A percentile compares a stretch with the other conserved stretches of the same genome.
phyloP scores from a whole-genome alignment of 2,888 invertebrate species.

The Athrips mouffetella region DNA sequence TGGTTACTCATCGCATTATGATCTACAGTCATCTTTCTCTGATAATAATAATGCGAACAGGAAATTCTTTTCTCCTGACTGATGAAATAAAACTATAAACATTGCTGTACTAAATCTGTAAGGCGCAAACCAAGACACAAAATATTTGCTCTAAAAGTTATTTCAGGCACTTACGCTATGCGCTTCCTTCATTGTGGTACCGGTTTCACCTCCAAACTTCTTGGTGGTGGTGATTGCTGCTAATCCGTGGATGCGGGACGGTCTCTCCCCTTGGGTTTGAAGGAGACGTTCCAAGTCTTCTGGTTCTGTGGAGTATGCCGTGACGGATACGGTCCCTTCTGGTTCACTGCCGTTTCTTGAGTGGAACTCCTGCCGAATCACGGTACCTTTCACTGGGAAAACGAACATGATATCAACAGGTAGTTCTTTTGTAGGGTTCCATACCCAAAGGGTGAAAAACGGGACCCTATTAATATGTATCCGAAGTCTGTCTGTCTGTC shows the following conservation, averaged over 20 bases:
- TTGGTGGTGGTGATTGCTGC: conserved; percentile 71
- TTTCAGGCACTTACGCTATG: conserved; percentile 38
- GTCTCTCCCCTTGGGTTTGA: conserved; percentile 53
- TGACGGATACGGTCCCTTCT: conserved; percentile 82
- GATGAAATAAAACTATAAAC: not conserved
- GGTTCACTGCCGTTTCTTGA: conserved; percentile 84
- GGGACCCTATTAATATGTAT: too few relatives aligned
- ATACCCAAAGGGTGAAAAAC: too few relatives aligned
- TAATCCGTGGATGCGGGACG: conserved; percentile 64
- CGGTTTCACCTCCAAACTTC: conserved; percentile 66
- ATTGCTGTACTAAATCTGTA: not conserved
- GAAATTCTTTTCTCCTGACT: conserved; percentile 1
- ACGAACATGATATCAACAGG: not conserved
- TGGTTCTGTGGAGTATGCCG: conserved; percentile 83
- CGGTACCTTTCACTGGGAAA: conserved; percentile 83
- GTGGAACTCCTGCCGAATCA: conserved; percentile 82
- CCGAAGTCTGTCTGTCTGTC: too few relatives aligned
- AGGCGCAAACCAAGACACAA: not conserved
- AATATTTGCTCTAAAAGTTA: not conserved
- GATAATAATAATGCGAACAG: too few relatives aligned
- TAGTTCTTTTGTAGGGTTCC: too few relatives aligned
- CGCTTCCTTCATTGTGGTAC: conserved; percentile 51
- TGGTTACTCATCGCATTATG: too few relatives aligned
- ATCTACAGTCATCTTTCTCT: too few relatives aligned
- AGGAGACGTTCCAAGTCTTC: conserved; percentile 70